These are phyloP conservation scores for Thaumatotibia leucotreta DNA, from an alignment of 1,140 invertebrate genomes.

Conservation along the genomic window DNA sequence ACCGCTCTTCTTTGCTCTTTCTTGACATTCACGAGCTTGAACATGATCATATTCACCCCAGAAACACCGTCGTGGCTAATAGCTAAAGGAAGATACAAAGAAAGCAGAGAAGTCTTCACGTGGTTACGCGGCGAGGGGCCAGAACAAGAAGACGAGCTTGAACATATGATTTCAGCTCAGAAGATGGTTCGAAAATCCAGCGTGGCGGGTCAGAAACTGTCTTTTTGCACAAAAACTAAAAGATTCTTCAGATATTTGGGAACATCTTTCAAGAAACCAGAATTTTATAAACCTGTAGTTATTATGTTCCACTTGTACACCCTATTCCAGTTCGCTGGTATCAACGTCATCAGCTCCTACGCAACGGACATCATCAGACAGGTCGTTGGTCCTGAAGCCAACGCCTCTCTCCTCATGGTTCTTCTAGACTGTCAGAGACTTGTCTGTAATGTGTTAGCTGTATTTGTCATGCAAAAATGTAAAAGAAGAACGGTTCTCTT, in stretches of 20 bases:
- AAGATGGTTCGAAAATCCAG: constrained; percentile 48
- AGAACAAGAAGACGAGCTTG: constrained; percentile 48
- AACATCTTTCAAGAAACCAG: constrained; percentile 48
- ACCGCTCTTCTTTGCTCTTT: constrained; percentile 59
- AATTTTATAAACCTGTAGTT: constrained; percentile 65
- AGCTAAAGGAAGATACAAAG: constrained; percentile 51
- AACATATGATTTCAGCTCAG: constrained; percentile 55
- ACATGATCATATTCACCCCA: constrained; percentile 55
- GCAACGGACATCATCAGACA: constrained; percentile 58
- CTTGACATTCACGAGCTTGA: constrained; percentile 51
- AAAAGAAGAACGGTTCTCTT: constrained; percentile 59
- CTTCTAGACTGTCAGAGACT: constrained; percentile 57
- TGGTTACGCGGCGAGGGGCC: constrained; percentile 50
- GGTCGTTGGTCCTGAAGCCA: constrained; percentile 52
- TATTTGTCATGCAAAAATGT: constrained; percentile 61
- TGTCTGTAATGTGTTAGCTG: constrained; percentile 56
- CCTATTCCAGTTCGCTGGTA: constrained; percentile 67
- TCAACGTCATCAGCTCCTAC: constrained; percentile 66
- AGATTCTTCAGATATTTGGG: constrained; percentile 43
- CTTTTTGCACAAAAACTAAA: constrained; percentile 27
- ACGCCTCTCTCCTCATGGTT: constrained; percentile 59
- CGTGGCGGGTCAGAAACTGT: constrained; percentile 34
- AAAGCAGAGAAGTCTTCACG: constrained; percentile 54
- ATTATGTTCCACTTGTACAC: constrained; percentile 63
- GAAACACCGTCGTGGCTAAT: constrained; percentile 65